These are phyloP conservation scores for Paracentrotus lividus DNA, from an alignment of 53 echinoderm and acorn worm genomes.

Conservation along the genomic window DNA sequence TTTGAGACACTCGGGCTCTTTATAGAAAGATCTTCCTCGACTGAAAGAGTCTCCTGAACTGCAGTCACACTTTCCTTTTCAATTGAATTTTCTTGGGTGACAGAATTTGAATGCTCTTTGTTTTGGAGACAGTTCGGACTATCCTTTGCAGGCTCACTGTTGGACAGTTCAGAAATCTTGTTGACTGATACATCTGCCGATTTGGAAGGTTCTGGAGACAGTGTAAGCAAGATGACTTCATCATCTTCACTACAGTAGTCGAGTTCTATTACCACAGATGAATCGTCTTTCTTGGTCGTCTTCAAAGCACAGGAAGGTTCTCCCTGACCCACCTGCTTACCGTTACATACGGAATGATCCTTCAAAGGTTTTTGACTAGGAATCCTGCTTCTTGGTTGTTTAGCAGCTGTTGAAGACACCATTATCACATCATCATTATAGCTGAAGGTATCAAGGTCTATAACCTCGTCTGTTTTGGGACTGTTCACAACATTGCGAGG, in stretches of 20 bases:
- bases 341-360: background rate
- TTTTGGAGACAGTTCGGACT: background rate
- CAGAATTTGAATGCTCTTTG: background rate
- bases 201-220: background rate
- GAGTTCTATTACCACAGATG: background rate
- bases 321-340: background rate
- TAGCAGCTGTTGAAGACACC: background rate
- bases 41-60: background rate
- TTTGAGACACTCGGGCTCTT: background rate
- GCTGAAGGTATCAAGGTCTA: background rate
- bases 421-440: background rate
- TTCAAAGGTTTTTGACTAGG: background rate
- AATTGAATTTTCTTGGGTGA: background rate
- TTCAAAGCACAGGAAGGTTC: background rate
- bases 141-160: background rate
- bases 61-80: background rate
- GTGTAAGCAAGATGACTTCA: background rate
- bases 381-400: background rate
- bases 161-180: background rate
- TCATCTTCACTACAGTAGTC: conserved; percentile 20
- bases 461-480: background rate
- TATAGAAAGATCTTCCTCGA: background rate
- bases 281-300: background rate
- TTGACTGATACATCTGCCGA: background rate
- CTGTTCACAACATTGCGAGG: background rate